Percentiles rank a stretch among this genome's conserved stretches.
Conservation (phyloP, 2,797 vertebrate species). For the Calcarius lapponicus region DNA sequence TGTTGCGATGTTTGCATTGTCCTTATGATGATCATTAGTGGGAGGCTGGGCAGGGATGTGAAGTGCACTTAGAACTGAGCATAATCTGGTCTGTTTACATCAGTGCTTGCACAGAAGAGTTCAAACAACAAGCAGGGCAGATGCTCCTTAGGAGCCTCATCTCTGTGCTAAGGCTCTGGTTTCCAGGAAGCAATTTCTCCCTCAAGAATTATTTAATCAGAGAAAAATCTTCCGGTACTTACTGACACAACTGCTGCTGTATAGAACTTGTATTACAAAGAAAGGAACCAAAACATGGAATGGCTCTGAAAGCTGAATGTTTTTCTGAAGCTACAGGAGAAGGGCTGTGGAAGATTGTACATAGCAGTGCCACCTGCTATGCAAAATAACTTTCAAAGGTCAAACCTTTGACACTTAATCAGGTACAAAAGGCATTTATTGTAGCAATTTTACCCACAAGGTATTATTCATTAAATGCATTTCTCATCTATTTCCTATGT, state of each 20-base stretch:
- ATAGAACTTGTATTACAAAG: not conserved
- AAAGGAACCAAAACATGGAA: not conserved
- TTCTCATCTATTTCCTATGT: not conserved
- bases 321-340: not conserved
- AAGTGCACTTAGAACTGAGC: not conserved
- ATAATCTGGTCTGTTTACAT: not conserved
- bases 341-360: not conserved
- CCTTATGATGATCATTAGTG: not conserved
- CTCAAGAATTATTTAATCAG: slow-evolving; percentile 68
- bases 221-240: slow-evolving; percentile 55
- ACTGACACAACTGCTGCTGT: slow-evolving; percentile 22
- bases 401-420: not conserved
- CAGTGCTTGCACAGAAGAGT: not conserved
- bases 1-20: not conserved
- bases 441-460: not conserved
- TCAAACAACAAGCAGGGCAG: slow-evolving; percentile 25
- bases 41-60: not conserved
- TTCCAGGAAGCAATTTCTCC: slow-evolving; percentile 65
- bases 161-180: slow-evolving; percentile 38
- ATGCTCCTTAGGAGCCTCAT: slow-evolving; percentile 18
- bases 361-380: not conserved
- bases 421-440: slow-evolving; percentile 1
- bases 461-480: not conserved
- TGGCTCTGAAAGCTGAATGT: not conserved
- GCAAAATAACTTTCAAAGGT: not conserved